Conservation (phyloP, 64 coral and sea anemone species). For the Montipora efflorescens region DNA sequence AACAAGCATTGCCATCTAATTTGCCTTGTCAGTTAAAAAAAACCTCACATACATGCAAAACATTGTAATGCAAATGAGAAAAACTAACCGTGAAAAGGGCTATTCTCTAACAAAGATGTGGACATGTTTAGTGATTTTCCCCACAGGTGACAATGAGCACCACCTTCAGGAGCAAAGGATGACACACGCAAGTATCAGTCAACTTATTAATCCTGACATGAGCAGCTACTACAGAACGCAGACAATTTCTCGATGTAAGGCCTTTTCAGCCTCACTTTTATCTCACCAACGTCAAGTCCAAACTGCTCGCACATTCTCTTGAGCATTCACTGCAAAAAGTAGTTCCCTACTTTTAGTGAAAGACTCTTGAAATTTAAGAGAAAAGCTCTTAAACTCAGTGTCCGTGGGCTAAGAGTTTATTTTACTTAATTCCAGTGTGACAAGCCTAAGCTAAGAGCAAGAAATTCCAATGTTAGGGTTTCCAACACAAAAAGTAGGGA, state of each 20-base stretch:
- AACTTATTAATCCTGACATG: not conserved
- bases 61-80: no score
- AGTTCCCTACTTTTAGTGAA: not conserved
- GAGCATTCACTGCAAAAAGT: conserved; percentile 5
- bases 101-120: not conserved
- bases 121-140: no score
- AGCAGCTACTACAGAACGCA: conserved; percentile 13
- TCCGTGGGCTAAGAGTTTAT: not conserved
- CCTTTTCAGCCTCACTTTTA: not conserved
- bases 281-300: not conserved
- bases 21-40: no score
- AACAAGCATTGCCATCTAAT: no score
- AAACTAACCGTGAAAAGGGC: no score
- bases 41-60: no score
- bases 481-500: no score
- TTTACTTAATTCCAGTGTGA: not conserved
- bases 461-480: not conserved
- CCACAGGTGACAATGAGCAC: no score
- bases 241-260: not conserved
- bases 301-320: conserved; percentile 13
- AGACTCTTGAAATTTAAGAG: not conserved
- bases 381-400: not conserved
- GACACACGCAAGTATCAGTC: no score
- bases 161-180: no score
- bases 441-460: not conserved